Evolutionary conservation across 2,888 invertebrate species (phyloP), one percentile per base, ranked within the genome.

Genomic region (Branchellion lobata): DNA sequence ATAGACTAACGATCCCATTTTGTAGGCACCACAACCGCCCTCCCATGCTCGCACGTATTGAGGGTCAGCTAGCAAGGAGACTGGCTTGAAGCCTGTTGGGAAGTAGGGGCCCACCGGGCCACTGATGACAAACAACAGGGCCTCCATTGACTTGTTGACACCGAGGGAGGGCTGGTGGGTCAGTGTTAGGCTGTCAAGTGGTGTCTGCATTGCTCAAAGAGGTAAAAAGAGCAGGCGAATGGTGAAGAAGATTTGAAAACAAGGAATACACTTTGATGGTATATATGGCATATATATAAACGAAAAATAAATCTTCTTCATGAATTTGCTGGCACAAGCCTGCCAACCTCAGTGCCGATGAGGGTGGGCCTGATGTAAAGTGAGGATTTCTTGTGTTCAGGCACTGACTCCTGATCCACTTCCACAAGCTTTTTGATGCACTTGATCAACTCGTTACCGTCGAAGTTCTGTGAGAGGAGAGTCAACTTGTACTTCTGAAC

Each of bases 371-470:
- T 91, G 83, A 99, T 92, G 87, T 99, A 99, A 57, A 99, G 90
- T 84, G 96, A 95, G 57, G 93, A 90, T 51, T 93, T 91, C 85
- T 93, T 92, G 11, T 84, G 84, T 87, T 94, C 93, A 8, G 99
- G 99, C 11, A 99, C 96, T 98, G 98, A 99, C 88, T 96, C 96
- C 85, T 94, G 93, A 87, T 99, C 99, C 82, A 99, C 92, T 85
- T 92, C 91, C 79, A 99, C 90, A 81, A 98, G 90, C 84, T 94
- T 91, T 84, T 91, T 90, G 68, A 99, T 89, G 86, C 96, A 94
- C 85, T 92, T 91, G 79, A 95, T 90, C 82, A 97, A 89, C 88
- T 99, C 96, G 3, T 91, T 89, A 0, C 92, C 91, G 86, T 94
- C 93, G 88, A 99, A 99, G 77, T 91, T 91, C 89, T 90, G 82